Percentiles rank a stretch among this genome's conserved stretches.
Conservation (phyloP, 2,888 invertebrate species). For the Sepiola atlantica region DNA sequence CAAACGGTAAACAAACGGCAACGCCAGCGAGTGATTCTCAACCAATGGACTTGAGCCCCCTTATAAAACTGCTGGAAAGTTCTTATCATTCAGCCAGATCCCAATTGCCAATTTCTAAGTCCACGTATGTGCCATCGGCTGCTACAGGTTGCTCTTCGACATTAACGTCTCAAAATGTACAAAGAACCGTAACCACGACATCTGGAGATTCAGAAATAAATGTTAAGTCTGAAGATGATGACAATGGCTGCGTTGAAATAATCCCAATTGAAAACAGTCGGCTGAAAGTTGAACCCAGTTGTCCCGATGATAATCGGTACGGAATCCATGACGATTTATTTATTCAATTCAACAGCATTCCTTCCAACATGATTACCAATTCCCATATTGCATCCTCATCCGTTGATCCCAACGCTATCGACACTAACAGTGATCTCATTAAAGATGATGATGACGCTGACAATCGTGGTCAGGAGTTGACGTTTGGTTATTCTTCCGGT, state of each 20-base stretch:
- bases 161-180: background rate
- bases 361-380: conserved; percentile 37
- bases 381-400: background rate
- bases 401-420: background rate
- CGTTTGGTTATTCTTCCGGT: conserved; percentile 32
- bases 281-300: conserved; percentile 33
- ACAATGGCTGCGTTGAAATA: conserved; percentile 14
- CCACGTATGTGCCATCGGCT: background rate
- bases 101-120: background rate
- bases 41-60: background rate
- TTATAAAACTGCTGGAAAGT: background rate
- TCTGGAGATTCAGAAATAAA: background rate
- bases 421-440: background rate
- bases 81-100: background rate
- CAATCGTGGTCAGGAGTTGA: background rate
- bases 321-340: conserved; percentile 40
- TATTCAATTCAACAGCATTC: background rate
- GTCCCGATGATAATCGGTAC: conserved; percentile 33
- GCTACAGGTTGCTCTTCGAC: background rate
- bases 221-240: conserved; percentile 36
- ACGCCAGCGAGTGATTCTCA: background rate
- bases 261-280: background rate
- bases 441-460: background rate
- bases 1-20: background rate
- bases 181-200: background rate